phyloP scores from a whole-genome alignment of 2,113 vertebrate genomes.

The Tachycineta bicolor region DNA sequence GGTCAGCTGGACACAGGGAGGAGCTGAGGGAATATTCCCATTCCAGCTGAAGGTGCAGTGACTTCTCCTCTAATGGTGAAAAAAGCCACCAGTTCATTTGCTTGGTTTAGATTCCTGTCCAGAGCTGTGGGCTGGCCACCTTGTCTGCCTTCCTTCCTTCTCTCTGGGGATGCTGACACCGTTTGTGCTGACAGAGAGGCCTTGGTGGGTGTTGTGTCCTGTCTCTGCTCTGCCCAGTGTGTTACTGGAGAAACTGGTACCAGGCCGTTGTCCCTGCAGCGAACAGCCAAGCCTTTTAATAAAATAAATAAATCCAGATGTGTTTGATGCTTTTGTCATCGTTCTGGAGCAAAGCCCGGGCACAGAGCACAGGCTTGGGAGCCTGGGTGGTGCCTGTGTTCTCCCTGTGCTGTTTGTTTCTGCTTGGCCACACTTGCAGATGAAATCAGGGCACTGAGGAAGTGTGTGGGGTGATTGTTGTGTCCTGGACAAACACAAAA shows the following conservation, averaged over 20 bases:
- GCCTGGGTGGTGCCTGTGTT: background rate
- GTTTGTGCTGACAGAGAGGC: background rate
- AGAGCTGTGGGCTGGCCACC: background rate
- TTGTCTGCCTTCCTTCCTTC: background rate
- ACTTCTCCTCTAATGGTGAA: background rate
- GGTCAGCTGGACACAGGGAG: background rate
- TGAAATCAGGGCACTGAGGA: background rate
- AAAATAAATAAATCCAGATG: background rate
- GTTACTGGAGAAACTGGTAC: background rate
- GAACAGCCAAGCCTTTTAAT: conserved; percentile 33
- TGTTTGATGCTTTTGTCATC: background rate
- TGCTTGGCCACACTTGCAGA: background rate
- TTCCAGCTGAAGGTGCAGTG: background rate
- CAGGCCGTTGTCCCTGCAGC: background rate
- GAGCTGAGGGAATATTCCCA: background rate
- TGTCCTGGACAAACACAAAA: no score
- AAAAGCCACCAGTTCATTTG: background rate
- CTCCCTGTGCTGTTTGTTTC: background rate
- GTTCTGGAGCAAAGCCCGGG: background rate
- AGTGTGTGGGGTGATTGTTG: background rate
- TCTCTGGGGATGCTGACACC: background rate
- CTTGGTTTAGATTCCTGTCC: background rate
- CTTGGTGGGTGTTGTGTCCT: background rate
- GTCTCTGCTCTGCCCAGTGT: conserved; percentile 6
- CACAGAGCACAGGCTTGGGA: background rate